Conservation (phyloP, 2,113 vertebrate species). For the Eidolon helvum region DNA sequence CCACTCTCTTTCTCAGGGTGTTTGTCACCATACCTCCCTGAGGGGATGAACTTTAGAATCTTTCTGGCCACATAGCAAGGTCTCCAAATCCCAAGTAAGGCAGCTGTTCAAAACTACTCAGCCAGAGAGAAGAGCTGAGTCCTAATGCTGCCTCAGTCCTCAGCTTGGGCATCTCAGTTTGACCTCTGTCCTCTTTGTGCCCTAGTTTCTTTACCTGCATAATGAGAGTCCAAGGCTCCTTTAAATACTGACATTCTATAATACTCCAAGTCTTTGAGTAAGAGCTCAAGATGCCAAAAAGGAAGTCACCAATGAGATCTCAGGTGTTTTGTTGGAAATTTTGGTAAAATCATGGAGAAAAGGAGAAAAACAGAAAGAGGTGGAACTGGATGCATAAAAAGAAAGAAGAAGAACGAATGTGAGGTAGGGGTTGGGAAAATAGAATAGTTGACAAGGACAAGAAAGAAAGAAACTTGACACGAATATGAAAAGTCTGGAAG, state of each 20-base stretch:
- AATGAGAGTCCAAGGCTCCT: not conserved
- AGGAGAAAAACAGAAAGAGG: not conserved
- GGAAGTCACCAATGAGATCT: not conserved
- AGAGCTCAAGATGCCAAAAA: not conserved
- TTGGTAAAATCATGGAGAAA: not conserved
- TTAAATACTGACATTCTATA: not conserved
- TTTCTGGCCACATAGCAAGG: not conserved
- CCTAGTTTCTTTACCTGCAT: no score
- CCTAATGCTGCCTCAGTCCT: not conserved
- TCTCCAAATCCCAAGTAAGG: not conserved
- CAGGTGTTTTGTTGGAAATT: not conserved
- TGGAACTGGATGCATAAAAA: not conserved
- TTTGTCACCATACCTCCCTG: not conserved
- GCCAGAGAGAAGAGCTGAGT: not conserved
- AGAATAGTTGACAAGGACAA: not conserved
- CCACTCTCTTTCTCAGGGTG: not conserved
- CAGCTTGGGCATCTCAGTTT: fast-evolving
- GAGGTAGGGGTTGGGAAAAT: not conserved
- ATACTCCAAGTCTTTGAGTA: not conserved
- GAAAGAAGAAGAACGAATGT: not conserved
- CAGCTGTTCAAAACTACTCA: not conserved
- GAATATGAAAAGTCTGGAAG: not conserved
- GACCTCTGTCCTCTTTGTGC: not conserved
- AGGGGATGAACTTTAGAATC: no score
- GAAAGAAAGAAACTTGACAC: not conserved